These are phyloP conservation scores for Molossus alvarezi DNA, from an alignment of 2,797 vertebrate genomes.

Conservation along the genomic window DNA sequence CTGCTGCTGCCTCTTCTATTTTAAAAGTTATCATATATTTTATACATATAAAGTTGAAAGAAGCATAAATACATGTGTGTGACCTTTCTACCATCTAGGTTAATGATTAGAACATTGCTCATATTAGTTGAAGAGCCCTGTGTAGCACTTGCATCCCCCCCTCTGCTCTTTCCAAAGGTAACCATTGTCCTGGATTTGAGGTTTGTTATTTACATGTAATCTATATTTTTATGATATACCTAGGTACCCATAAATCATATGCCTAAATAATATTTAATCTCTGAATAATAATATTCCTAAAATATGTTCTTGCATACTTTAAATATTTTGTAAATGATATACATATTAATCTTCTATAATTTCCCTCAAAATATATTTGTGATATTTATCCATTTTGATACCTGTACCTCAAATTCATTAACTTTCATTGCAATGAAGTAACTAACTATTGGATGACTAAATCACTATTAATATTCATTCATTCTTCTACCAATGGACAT, in stretches of 20 bases:
- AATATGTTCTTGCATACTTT: slow-evolving; percentile 48
- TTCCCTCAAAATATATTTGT: slow-evolving; percentile 15
- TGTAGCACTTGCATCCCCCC: background rate
- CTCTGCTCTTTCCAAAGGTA: background rate
- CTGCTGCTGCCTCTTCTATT: background rate
- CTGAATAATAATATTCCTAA: background rate
- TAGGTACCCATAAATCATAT: background rate
- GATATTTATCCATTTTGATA: slow-evolving; percentile 20
- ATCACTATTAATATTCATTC: background rate
- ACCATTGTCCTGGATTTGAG: background rate
- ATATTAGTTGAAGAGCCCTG: background rate
- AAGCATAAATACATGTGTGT: background rate
- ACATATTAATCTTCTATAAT: background rate
- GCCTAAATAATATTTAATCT: background rate
- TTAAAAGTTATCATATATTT: slow-evolving; percentile 38
- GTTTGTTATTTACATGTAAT: background rate
- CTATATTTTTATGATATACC: background rate
- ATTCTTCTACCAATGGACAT: background rate
- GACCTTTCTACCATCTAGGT: background rate
- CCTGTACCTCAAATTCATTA: background rate
- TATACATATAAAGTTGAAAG: slow-evolving; percentile 15
- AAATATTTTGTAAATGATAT: background rate
- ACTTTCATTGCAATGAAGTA: background rate
- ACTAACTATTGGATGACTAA: background rate
- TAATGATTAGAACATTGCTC: background rate